A percentile compares a stretch with the other conserved stretches of the same genome.
Conservation (phyloP, 1,140 invertebrate species). For the Meloidogyne hapla region DNA sequence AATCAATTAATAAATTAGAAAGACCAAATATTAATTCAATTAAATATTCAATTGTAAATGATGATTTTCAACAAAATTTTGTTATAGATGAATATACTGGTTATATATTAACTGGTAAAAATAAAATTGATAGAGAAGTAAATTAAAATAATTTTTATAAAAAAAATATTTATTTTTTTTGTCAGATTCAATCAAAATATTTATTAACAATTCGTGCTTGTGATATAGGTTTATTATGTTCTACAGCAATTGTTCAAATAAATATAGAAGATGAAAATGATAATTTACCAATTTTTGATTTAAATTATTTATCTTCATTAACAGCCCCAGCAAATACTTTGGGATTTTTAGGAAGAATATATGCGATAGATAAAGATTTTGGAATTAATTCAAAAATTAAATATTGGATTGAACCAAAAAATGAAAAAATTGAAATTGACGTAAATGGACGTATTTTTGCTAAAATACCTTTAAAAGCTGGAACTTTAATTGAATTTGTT, state of each 20-base stretch:
- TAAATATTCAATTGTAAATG: constrained; percentile 74
- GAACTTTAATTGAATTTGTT: constrained; percentile 76
- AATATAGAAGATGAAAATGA: constrained; percentile 88
- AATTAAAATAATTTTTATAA: background rate
- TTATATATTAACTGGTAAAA: constrained; percentile 68
- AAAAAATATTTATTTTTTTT: too few relatives aligned
- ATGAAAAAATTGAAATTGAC: constrained; percentile 40
- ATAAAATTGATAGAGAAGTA: constrained; percentile 77
- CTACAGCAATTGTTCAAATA: constrained; percentile 81
- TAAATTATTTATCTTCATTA: constrained; percentile 33
- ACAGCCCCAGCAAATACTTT: constrained; percentile 39
- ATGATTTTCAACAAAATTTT: constrained; percentile 86
- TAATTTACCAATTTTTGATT: constrained; percentile 77
- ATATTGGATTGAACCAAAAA: constrained; percentile 14
- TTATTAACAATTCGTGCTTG: constrained; percentile 74
- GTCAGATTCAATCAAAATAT: constrained; percentile 77
- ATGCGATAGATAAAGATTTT: constrained; percentile 53
- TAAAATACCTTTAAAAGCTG: constrained; percentile 68
- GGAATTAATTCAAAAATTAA: constrained; percentile 49
- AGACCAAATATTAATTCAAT: background rate
- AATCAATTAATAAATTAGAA: constrained; percentile 66
- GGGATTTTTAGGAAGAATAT: constrained; percentile 48
- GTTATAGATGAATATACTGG: constrained; percentile 76
- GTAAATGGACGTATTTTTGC: constrained; percentile 46
- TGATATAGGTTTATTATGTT: constrained; percentile 73